Conservation (phyloP, 2,797 vertebrate species). For the Urocyon cinereoargenteus region DNA sequence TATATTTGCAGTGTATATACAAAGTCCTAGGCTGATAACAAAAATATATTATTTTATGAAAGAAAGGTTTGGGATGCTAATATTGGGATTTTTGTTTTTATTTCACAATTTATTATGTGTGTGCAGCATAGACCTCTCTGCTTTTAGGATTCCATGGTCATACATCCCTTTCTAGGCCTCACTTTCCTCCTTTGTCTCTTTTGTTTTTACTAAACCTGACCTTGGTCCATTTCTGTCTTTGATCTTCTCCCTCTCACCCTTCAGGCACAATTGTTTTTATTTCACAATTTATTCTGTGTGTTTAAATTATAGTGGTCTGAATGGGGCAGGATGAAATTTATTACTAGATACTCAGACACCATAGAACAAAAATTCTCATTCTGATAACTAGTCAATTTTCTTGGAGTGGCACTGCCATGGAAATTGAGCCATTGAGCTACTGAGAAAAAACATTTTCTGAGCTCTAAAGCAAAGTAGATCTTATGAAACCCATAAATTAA, state of each 20-base stretch:
- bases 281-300: background rate
- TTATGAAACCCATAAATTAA: conserved; percentile 76
- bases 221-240: background rate
- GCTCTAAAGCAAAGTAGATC: conserved; percentile 62
- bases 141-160: background rate
- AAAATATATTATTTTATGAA: background rate
- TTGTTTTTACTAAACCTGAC: background rate
- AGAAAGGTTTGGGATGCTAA: background rate
- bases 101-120: background rate
- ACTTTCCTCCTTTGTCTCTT: background rate
- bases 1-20: background rate
- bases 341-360: conserved; percentile 72
- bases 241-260: background rate
- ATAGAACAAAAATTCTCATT: conserved; percentile 72
- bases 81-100: background rate
- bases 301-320: background rate
- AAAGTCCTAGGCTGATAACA: background rate
- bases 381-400: conserved; percentile 81
- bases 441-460: conserved; percentile 52
- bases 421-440: conserved; percentile 83
- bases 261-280: background rate
- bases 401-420: conserved; percentile 78
- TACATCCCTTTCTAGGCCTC: background rate
- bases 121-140: background rate
- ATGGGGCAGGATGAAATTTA: conserved; percentile 74